phyloP scores from a whole-genome alignment of 2,888 invertebrate species.

The Arrhopalites spinosus region DNA sequence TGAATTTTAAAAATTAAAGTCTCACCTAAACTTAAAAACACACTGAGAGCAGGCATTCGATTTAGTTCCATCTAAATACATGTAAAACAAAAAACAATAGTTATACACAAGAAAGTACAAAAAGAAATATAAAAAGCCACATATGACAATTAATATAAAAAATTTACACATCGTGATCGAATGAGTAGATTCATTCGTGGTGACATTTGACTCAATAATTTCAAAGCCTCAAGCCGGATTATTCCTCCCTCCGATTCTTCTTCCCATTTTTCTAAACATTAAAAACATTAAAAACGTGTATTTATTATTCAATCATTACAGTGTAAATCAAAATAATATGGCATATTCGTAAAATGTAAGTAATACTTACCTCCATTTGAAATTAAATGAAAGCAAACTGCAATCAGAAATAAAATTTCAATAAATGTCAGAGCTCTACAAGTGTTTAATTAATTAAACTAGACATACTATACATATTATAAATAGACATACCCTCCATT shows the following conservation, averaged over 20 bases:
- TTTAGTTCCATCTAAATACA: constrained; percentile 76
- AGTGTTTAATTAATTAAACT: not conserved
- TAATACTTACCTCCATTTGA: too few species aligned
- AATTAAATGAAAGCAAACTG: constrained; percentile 80
- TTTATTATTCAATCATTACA: too few species aligned
- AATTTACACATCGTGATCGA: constrained; percentile 77
- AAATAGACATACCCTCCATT: not conserved
- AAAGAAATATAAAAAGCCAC: too few species aligned
- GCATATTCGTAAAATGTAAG: too few species aligned
- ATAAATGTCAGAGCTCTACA: constrained; percentile 33
- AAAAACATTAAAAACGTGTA: too few species aligned
- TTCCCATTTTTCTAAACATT: constrained; percentile 83
- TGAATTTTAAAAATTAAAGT: too few species aligned
- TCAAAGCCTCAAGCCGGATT: constrained; percentile 74
- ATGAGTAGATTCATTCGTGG: constrained; percentile 83
- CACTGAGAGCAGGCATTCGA: constrained; percentile 85
- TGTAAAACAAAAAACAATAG: not conserved
- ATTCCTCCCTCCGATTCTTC: constrained; percentile 85
- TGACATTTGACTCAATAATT: constrained; percentile 84
- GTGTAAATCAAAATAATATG: too few species aligned
- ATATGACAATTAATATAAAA: too few species aligned
- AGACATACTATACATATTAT: too few species aligned
- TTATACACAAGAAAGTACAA: not conserved
- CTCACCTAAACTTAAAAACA: constrained; percentile 74
- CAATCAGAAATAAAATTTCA: constrained; percentile 57